These are phyloP conservation scores for Seriola quinqueradiata DNA, from an alignment of 2,113 vertebrate species.

Conservation along the genomic window DNA sequence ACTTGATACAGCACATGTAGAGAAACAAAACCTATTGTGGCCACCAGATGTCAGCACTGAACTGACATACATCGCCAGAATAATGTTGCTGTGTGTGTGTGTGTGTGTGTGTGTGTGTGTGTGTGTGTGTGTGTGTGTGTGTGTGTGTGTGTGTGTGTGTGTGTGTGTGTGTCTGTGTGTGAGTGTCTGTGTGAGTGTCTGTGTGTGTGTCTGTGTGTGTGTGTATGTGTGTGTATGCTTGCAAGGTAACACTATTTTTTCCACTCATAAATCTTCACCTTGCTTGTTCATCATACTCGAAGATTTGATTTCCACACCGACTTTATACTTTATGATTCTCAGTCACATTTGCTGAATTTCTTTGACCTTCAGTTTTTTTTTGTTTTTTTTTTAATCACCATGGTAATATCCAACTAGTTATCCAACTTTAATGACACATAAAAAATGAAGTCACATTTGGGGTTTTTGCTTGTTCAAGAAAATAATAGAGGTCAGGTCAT, in stretches of 20 bases:
- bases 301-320: neutral
- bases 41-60: constrained; percentile 70
- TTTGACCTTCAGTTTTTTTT: neutral
- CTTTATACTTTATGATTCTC: neutral
- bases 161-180: neutral
- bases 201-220: neutral
- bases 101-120: neutral
- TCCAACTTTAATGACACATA: neutral
- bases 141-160: constrained; percentile 3
- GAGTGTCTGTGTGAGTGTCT: neutral
- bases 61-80: neutral
- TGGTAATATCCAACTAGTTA: neutral
- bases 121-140: neutral
- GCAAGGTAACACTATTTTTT: neutral
- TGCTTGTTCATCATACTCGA: neutral
- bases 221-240: neutral
- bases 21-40: neutral
- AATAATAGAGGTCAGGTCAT: neutral
- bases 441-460: neutral
- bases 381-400: neutral
- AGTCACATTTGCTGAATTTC: neutral
- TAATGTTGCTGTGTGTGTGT: neutral
- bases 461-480: neutral
- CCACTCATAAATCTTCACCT: neutral
- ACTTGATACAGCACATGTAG: neutral